Evolutionary conservation across 2,113 vertebrate genomes (phyloP).

Genomic region (Vidua macroura): DNA sequence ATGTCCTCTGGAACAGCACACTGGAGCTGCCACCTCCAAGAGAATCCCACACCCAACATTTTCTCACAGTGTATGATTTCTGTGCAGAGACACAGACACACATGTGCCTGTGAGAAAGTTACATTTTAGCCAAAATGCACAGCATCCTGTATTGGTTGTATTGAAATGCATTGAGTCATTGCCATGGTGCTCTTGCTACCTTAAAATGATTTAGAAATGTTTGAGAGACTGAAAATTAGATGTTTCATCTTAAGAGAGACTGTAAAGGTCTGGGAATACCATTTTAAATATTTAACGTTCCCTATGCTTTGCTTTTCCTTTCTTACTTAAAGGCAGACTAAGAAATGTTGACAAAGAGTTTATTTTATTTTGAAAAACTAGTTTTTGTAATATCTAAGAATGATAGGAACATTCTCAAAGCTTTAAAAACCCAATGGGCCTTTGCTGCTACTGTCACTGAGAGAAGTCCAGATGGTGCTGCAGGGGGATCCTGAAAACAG

Average conservation of each 20-base stretch:
- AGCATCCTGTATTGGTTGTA: fast-evolving
- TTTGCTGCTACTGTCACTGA: neutral
- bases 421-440: neutral
- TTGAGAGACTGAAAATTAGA: neutral
- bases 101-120: neutral
- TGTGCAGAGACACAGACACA: neutral
- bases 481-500: neutral
- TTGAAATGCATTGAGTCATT: neutral
- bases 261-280: neutral
- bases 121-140: neutral
- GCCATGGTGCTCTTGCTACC: neutral
- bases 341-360: neutral
- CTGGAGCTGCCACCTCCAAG: neutral
- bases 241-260: neutral
- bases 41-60: neutral
- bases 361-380: neutral
- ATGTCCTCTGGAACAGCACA: fast-evolving
- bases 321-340: neutral
- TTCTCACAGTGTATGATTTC: neutral
- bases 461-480: neutral
- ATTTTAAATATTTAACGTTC: neutral
- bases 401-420: neutral
- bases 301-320: neutral
- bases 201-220: constrained; percentile 7
- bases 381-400: neutral